Conservation (phyloP, 2,888 invertebrate genomes). For the Lasioglossum oenotherae region DNA sequence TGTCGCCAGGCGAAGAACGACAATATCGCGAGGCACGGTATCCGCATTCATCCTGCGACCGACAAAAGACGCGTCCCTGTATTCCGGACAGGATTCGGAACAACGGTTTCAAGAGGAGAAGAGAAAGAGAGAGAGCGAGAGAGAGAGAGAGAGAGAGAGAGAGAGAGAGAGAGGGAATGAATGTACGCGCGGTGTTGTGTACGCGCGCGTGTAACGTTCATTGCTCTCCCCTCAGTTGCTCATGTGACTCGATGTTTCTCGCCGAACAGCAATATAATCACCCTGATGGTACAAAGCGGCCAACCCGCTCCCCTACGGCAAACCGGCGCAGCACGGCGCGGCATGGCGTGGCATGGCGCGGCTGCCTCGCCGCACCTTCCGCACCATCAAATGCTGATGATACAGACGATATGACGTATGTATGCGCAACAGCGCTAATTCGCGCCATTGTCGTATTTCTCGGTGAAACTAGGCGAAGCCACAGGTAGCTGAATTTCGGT, state of each 20-base stretch:
- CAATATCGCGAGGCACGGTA: slow-evolving; percentile 43
- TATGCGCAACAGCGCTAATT: slow-evolving; percentile 78
- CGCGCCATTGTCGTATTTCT: slow-evolving; percentile 77
- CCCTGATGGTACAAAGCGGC: slow-evolving; percentile 83
- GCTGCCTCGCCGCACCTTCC: slow-evolving; percentile 66
- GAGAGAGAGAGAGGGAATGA: not conserved
- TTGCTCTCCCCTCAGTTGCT: slow-evolving; percentile 62
- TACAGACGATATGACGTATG: slow-evolving; percentile 82
- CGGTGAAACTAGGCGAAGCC: slow-evolving; percentile 77
- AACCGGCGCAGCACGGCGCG: slow-evolving; percentile 52
- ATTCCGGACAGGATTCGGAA: slow-evolving; percentile 48
- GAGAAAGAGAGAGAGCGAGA: not conserved
- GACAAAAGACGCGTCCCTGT: slow-evolving; percentile 70
- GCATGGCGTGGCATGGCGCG: slow-evolving; percentile 29
- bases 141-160: not conserved
- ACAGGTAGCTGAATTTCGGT: slow-evolving; percentile 75
- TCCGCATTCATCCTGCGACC: slow-evolving; percentile 60
- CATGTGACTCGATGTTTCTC: slow-evolving; percentile 77
- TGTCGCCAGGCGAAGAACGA: slow-evolving; percentile 58
- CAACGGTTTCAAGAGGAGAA: slow-evolving; percentile 35
- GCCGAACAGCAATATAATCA: slow-evolving; percentile 83
- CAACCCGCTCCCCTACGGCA: slow-evolving; percentile 73
- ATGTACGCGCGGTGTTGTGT: slow-evolving; percentile 41
- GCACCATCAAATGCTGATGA: slow-evolving; percentile 83
- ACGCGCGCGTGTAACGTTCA: slow-evolving; percentile 67